Evolutionary conservation across 2,113 vertebrate genomes (phyloP).

Genomic region (Brachirus orientalis): DNA sequence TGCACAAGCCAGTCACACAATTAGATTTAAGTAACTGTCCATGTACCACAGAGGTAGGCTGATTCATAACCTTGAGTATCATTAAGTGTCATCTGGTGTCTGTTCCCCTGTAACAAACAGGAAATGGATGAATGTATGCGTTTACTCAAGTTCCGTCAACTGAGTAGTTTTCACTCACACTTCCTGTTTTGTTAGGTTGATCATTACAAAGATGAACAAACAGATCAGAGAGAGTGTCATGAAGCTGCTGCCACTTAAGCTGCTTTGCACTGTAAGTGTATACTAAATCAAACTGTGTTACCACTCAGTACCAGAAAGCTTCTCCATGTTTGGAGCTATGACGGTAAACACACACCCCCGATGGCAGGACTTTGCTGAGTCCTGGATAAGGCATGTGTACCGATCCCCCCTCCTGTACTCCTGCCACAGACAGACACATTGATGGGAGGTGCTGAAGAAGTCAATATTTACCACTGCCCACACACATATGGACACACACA

Average conservation of each 20-base stretch:
- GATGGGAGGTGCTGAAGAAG: conserved; percentile 68
- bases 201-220: conserved; percentile 1
- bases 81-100: conserved; percentile 23
- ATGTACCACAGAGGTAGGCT: conserved; percentile 8
- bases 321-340: conserved; percentile 41
- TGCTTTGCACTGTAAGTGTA: not conserved
- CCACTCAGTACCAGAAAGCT: not conserved
- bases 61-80: conserved; percentile 11
- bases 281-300: not conserved
- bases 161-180: not conserved
- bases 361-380: conserved; percentile 45
- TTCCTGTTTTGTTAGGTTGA: conserved; percentile 28
- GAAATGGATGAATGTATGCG: conserved; percentile 44
- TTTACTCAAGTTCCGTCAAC: conserved; percentile 35
- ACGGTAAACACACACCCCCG: conserved; percentile 60
- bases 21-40: conserved; percentile 3
- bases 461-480: conserved; percentile 81
- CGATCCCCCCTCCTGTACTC: conserved; percentile 16
- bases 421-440: conserved; percentile 51
- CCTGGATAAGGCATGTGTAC: conserved; percentile 56
- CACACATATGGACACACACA: conserved; percentile 40
- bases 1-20: not conserved
- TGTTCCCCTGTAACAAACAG: conserved; percentile 40
- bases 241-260: not conserved
- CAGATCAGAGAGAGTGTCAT: not conserved